A percentile compares a stretch with the other conserved stretches of the same genome.
phyloP scores from a whole-genome alignment of 2,113 vertebrate species.

The Pygoscelis antarcticus region DNA sequence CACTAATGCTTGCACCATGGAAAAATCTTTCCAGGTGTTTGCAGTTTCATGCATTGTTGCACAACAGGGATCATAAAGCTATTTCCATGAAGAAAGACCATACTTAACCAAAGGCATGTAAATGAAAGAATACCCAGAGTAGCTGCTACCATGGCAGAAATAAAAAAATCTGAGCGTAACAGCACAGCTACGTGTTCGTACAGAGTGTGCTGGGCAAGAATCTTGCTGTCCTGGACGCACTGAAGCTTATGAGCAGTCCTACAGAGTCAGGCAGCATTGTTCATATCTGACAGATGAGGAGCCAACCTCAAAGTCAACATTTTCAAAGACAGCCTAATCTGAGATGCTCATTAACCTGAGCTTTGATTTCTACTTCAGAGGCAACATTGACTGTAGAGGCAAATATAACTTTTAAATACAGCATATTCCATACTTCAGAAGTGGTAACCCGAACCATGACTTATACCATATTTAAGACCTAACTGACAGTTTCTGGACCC shows the following conservation, averaged over 20 bases:
- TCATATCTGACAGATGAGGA: background rate
- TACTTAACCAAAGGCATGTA: background rate
- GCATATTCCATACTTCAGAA: background rate
- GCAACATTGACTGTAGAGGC: background rate
- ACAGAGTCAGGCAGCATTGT: background rate
- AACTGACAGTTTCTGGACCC: background rate
- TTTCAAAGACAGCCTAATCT: background rate
- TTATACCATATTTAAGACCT: background rate
- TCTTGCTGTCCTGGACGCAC: background rate
- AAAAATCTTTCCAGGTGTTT: slow-evolving; percentile 67
- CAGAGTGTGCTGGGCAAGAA: background rate
- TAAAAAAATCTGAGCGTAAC: accelerated
- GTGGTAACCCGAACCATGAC: background rate
- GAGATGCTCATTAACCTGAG: background rate
- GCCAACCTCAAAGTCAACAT: background rate
- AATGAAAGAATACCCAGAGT: background rate
- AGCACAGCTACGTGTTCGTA: accelerated
- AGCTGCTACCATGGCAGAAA: background rate
- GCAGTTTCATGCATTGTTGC: slow-evolving; percentile 48
- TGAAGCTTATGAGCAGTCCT: background rate
- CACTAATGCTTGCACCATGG: slow-evolving; percentile 3
- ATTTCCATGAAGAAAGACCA: background rate
- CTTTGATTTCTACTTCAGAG: background rate
- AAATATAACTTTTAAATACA: background rate
- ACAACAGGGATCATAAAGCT: slow-evolving; percentile 18